phyloP scores from a whole-genome alignment of 2,888 invertebrate species.

The Pammene fasciana region DNA sequence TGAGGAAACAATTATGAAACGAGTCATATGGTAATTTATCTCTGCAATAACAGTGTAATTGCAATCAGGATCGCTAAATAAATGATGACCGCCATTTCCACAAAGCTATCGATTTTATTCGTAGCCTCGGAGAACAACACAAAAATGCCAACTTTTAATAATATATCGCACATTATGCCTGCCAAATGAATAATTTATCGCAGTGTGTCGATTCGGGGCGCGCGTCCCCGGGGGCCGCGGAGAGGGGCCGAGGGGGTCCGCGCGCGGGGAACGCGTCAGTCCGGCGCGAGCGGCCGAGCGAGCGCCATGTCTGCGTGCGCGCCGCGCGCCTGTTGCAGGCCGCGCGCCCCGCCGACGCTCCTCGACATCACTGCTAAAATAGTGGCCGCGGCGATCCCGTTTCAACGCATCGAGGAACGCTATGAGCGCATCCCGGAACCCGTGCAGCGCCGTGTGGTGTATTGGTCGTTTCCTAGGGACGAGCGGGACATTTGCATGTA shows the following conservation, averaged over 20 bases:
- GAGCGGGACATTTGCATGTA: constrained; percentile 96
- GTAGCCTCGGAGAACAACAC: constrained; percentile 64
- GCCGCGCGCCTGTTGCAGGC: constrained; percentile 82
- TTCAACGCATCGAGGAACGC: constrained; percentile 93
- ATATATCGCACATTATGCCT: constrained; percentile 82
- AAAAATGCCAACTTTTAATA: constrained; percentile 82
- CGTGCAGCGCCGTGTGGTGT: constrained; percentile 93
- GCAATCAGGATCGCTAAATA: constrained; percentile 46
- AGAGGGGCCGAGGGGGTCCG: constrained; percentile 54
- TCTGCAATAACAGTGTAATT: constrained; percentile 1
- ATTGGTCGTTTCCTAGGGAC: constrained; percentile 94
- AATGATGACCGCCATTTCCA: constrained; percentile 53
- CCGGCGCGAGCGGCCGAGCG: constrained; percentile 81
- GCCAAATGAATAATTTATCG: constrained; percentile 82
- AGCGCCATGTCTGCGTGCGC: constrained; percentile 81
- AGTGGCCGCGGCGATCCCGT: constrained; percentile 92
- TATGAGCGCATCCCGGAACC: constrained; percentile 95
- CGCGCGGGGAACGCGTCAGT: constrained; percentile 63
- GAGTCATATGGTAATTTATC: constrained; percentile 5
- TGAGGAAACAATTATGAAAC: constrained; percentile 7
- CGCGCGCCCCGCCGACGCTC: constrained; percentile 87
- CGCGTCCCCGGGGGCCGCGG: constrained; percentile 67
- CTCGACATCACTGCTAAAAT: constrained; percentile 92
- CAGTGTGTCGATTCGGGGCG: constrained; percentile 78
- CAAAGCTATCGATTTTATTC: constrained; percentile 64